A percentile compares a stretch with the other conserved stretches of the same genome.
Evolutionary conservation across 2,113 vertebrate genomes (phyloP).

Genomic region (Chlamydotis undulata): DNA sequence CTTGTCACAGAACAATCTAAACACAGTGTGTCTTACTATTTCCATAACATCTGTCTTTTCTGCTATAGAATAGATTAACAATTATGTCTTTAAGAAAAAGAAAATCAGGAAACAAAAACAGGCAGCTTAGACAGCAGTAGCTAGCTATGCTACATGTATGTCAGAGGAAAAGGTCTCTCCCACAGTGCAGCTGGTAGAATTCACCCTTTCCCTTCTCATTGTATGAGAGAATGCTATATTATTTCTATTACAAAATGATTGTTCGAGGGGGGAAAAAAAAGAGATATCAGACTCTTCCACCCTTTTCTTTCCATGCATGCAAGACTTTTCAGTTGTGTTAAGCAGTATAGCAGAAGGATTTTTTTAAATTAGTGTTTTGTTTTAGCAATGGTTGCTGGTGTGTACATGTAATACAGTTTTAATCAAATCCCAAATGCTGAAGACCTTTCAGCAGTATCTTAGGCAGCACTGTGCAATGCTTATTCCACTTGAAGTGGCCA

Average conservation of each 20-base stretch:
- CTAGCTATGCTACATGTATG: constrained; percentile 8
- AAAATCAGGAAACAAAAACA: not conserved
- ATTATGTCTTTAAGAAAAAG: constrained; percentile 47
- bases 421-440: constrained; percentile 82
- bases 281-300: not conserved
- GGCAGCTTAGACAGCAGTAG: not conserved
- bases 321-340: constrained; percentile 62
- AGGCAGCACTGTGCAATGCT: constrained; percentile 79
- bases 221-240: constrained; percentile 21
- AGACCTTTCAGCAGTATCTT: constrained; percentile 81
- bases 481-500: constrained; percentile 88
- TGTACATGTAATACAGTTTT: constrained; percentile 78
- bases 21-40: constrained; percentile 65
- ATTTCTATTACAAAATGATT: constrained; percentile 41
- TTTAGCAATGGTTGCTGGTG: constrained; percentile 76
- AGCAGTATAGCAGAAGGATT: constrained; percentile 65
- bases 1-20: constrained; percentile 57
- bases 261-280: not conserved
- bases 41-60: constrained; percentile 81
- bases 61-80: constrained; percentile 73
- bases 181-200: constrained; percentile 43
- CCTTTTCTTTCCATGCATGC: not conserved
- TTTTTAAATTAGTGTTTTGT: constrained; percentile 77
- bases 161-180: constrained; percentile 44
- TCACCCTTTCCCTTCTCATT: constrained; percentile 35